Percentiles rank a stretch among this genome's conserved stretches.
These are phyloP conservation scores for Magallana nippona DNA, from an alignment of 2,888 invertebrate genomes.

Conservation along the genomic window DNA sequence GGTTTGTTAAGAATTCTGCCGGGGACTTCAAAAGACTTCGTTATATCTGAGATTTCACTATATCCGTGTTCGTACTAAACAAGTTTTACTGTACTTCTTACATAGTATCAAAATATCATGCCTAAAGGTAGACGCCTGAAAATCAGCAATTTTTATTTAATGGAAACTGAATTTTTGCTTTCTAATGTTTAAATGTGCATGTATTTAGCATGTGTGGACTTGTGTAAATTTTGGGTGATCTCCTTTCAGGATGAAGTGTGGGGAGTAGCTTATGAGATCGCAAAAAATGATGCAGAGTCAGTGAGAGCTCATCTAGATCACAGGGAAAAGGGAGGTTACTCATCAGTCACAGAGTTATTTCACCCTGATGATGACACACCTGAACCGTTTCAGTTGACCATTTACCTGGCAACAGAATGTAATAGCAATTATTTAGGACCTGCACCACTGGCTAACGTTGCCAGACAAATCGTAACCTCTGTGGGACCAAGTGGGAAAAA, in stretches of 20 bases:
- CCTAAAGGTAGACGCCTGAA: too few species aligned
- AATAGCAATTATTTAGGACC: constrained; percentile 91
- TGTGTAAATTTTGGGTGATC: too few species aligned
- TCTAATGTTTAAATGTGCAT: too few species aligned
- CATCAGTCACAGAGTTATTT: constrained; percentile 87
- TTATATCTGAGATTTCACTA: too few species aligned
- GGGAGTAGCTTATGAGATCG: constrained; percentile 95
- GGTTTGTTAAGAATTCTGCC: too few species aligned
- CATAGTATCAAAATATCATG: too few species aligned
- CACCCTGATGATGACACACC: constrained; percentile 82
- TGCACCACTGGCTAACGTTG: constrained; percentile 89
- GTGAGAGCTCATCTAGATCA: constrained; percentile 92
- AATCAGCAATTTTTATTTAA: too few species aligned
- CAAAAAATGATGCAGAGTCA: constrained; percentile 83
- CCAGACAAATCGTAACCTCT: constrained; percentile 86
- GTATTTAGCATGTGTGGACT: not conserved
- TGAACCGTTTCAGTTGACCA: constrained; percentile 85
- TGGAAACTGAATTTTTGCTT: too few species aligned
- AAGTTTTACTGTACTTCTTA: too few species aligned
- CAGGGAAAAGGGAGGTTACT: constrained; percentile 96
- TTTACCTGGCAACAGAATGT: constrained; percentile 90
- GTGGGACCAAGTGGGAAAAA: constrained; percentile 93
- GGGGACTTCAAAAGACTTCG: too few species aligned
- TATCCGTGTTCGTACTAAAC: too few species aligned
- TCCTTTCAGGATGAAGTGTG: constrained; percentile 86